Conservation (phyloP, 1,140 invertebrate genomes). For the Vanessa atalanta region DNA sequence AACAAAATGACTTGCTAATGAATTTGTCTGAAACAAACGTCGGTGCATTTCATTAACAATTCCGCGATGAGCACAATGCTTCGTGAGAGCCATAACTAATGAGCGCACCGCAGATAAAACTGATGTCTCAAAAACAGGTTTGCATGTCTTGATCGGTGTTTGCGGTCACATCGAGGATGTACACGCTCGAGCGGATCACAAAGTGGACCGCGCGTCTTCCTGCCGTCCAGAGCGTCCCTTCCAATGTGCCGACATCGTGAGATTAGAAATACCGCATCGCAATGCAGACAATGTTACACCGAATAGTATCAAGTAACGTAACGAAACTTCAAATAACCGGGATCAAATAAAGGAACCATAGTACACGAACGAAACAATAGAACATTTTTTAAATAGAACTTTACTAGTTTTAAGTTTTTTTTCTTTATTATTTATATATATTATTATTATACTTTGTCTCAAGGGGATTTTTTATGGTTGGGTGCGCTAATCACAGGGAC, state of each 20-base stretch:
- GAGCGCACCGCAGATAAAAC: conserved; percentile 41
- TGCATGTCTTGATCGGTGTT: conserved; percentile 55
- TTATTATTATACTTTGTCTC: too few relatives aligned
- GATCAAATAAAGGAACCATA: not conserved
- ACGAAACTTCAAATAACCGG: not conserved
- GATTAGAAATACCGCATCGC: conserved; percentile 28
- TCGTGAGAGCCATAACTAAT: conserved; percentile 51
- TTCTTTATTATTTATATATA: too few relatives aligned
- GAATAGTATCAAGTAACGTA: conserved; percentile 32
- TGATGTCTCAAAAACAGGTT: conserved; percentile 64
- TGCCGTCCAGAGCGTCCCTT: conserved; percentile 16
- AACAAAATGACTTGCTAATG: conserved; percentile 8
- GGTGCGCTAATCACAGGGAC: too few relatives aligned
- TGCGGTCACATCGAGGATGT: conserved; percentile 61
- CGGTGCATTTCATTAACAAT: conserved; percentile 35
- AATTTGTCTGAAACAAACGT: conserved; percentile 20
- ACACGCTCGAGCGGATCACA: conserved; percentile 59
- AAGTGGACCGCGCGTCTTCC: conserved; percentile 58
- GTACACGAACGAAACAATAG: conserved; percentile 3
- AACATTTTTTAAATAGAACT: not conserved
- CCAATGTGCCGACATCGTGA: conserved; percentile 15
- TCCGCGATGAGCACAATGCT: conserved; percentile 33
- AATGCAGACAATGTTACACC: conserved; percentile 19
- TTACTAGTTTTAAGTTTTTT: too few relatives aligned
- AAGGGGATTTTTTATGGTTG: too few relatives aligned